These are phyloP conservation scores for Nomada fabriciana DNA, from an alignment of 2,888 invertebrate genomes.

Conservation along the genomic window DNA sequence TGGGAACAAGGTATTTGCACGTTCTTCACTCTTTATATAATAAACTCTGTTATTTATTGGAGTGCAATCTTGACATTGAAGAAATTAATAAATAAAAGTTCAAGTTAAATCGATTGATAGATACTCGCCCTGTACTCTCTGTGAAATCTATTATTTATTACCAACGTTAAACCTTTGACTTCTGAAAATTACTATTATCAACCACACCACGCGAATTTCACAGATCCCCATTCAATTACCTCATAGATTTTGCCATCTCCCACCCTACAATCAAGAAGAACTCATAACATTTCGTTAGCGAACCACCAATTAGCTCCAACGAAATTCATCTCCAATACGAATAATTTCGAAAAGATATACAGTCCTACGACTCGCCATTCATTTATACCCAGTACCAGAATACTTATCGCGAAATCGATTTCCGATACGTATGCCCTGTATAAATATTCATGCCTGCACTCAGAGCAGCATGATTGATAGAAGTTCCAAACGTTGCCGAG, in stretches of 20 bases:
- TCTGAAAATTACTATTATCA: too few species aligned
- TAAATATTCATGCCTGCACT: conserved; percentile 52
- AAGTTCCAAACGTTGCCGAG: not conserved
- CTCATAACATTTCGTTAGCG: not conserved
- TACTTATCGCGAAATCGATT: conserved; percentile 38
- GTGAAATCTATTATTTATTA: too few species aligned
- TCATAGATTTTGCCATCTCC: not conserved
- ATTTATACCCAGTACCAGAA: not conserved
- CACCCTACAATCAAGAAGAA: not conserved
- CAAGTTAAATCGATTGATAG: too few species aligned
- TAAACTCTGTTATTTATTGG: too few species aligned
- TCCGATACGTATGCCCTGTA: conserved; percentile 33
- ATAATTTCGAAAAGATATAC: conserved; percentile 1
- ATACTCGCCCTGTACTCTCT: too few species aligned
- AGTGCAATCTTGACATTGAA: too few species aligned
- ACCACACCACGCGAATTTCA: too few species aligned
- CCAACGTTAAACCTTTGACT: too few species aligned
- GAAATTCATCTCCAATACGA: not conserved
- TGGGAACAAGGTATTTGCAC: too few species aligned
- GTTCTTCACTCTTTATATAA: too few species aligned
- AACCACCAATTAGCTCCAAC: not conserved
- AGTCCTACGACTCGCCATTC: not conserved
- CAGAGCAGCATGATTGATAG: conserved; percentile 38
- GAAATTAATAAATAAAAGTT: too few species aligned
- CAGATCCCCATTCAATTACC: too few species aligned